Evolutionary conservation across 2,888 invertebrate genomes (phyloP), one percentile per base, ranked within the genome.

Genomic region (Lasioglossum figueresi): DNA sequence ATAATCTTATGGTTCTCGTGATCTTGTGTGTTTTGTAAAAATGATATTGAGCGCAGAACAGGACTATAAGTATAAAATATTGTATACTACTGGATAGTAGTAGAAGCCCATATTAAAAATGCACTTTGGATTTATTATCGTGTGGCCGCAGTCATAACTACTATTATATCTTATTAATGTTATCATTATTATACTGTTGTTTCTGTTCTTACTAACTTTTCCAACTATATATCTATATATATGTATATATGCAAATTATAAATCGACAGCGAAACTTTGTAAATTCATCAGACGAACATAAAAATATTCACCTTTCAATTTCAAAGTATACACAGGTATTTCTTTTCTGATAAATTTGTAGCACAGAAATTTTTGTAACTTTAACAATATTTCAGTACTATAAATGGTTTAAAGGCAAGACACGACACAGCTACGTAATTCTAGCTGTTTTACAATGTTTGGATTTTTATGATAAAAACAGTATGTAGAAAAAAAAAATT

Each of bases 281-380:
- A 59, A 52, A 75, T 72, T 43, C 23, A 78, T 63, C 31, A 31
- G 80, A 82, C 45, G 40, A 73, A 79, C 59, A 75, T 52, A 81
- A 79, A 74, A 78, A 66, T 48, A 37, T 84, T 82, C 76, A 82
- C 76, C 48, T 63, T 59, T 84, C 40, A n/a, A 83, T 68, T 85
- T 83, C 45, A 87, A 88, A 89, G 76, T 85, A 85, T 85, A 85
- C 85, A 84, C 83, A 82, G 87, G 79, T 82, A 89, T 83, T 75
- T 68, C 34, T 19, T 48, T 77, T 71, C 66, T 71, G 74, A 74
- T 78, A 79, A 79, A 72, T 19, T 59, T 82, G 48, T 74, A 63
- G 66, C 56, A 52, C 48, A 72, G 40, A 31, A 48, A 76, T 70
- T 16, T 43, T 80, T 83, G 52, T 76, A 79, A 79, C 34, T 78